Conservation (phyloP, 2,888 invertebrate genomes). For the Agriopis leucophaearia region DNA sequence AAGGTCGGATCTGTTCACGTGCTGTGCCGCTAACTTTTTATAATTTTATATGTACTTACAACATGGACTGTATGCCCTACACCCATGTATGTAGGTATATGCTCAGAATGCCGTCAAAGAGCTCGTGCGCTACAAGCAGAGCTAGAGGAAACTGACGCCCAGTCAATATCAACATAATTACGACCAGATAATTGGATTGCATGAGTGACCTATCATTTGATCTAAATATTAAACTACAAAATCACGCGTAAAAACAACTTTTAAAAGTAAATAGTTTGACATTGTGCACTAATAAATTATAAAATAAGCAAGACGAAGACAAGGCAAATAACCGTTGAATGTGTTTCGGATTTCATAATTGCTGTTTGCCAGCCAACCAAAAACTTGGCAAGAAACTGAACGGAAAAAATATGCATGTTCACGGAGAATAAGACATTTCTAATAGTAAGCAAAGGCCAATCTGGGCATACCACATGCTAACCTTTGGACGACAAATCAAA, state of each 20-base stretch:
- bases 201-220: constrained; percentile 3
- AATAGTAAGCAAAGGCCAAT: constrained; percentile 6
- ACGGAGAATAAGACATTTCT: constrained; percentile 19
- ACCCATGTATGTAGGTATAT: neutral
- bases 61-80: neutral
- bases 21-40: constrained; percentile 22
- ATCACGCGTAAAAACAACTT: neutral
- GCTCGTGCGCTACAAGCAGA: neutral
- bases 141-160: constrained; percentile 3
- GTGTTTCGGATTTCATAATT: constrained; percentile 28
- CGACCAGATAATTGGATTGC: neutral
- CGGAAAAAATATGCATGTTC: constrained; percentile 21
- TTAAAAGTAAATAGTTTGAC: neutral
- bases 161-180: neutral
- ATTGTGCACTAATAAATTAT: constrained; percentile 4
- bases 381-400: constrained; percentile 27
- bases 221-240: neutral
- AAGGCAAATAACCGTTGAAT: constrained; percentile 15
- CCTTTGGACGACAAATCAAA: neutral
- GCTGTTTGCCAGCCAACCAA: constrained; percentile 26
- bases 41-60: constrained; percentile 2
- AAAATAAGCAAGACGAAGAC: constrained; percentile 10
- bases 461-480: neutral
- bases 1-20: constrained; percentile 29
- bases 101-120: neutral